phyloP scores from a whole-genome alignment of 2,888 invertebrate species.

The Saturnia pavonia region DNA sequence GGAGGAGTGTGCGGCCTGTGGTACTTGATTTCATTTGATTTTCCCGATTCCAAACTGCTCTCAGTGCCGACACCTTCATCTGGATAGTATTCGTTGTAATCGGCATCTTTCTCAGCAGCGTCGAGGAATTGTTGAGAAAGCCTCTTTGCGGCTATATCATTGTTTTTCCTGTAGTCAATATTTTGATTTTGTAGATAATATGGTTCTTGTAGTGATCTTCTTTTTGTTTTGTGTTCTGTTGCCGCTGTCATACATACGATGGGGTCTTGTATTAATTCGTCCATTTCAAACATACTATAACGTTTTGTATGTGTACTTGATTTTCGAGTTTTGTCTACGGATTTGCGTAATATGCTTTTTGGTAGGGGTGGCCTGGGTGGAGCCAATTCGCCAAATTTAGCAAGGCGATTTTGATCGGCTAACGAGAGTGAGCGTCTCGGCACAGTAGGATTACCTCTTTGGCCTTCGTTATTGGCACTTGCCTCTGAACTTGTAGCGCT shows the following conservation, averaged over 20 bases:
- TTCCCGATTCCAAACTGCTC: slow-evolving; percentile 82
- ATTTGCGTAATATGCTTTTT: slow-evolving; percentile 86
- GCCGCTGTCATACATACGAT: slow-evolving; percentile 69
- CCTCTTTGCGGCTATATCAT: slow-evolving; percentile 77
- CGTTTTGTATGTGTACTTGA: slow-evolving; percentile 82
- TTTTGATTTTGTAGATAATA: slow-evolving; percentile 83
- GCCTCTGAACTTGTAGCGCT: slow-evolving; percentile 88
- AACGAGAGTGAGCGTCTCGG: slow-evolving; percentile 87
- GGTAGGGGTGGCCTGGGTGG: slow-evolving; percentile 88
- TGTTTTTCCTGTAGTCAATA: slow-evolving; percentile 75
- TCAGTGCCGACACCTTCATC: slow-evolving; percentile 85
- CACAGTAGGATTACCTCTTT: slow-evolving; percentile 77
- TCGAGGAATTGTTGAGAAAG: slow-evolving; percentile 78
- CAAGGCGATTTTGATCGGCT: slow-evolving; percentile 75
- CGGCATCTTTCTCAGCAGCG: slow-evolving; percentile 78
- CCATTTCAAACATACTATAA: slow-evolving; percentile 91
- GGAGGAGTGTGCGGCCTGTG: slow-evolving; percentile 79
- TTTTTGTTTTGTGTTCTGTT: slow-evolving; percentile 81
- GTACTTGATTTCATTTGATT: slow-evolving; percentile 77
- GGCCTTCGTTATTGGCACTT: slow-evolving; percentile 82
- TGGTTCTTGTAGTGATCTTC: slow-evolving; percentile 89
- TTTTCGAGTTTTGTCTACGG: slow-evolving; percentile 79
- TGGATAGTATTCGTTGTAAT: slow-evolving; percentile 78
- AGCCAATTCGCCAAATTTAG: slow-evolving; percentile 76
- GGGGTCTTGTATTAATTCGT: slow-evolving; percentile 79